Conservation (phyloP, 1,140 invertebrate species). For the Psilanteris sp. region DNA sequence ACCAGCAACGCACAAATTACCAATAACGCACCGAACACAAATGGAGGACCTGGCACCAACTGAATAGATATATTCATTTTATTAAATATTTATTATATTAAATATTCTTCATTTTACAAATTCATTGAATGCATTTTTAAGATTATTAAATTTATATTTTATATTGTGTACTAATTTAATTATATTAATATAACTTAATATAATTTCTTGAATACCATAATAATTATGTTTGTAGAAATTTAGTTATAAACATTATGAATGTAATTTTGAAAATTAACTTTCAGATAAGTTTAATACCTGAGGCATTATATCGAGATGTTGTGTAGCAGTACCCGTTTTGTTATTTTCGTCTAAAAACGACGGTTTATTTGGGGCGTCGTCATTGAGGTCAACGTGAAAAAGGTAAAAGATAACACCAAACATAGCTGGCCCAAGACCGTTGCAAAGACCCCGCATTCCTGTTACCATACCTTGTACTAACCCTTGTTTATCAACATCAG, state of each 20-base stretch:
- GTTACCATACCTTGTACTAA: constrained; percentile 99
- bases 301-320: constrained; percentile 80
- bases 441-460: constrained; percentile 94
- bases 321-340: constrained; percentile 76
- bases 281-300: constrained; percentile 77
- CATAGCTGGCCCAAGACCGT: constrained; percentile 89
- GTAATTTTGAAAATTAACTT: no score
- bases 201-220: no score
- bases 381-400: constrained; percentile 98
- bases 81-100: background rate
- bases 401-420: constrained; percentile 99
- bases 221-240: no score
- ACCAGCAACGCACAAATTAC: constrained; percentile 97
- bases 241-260: no score
- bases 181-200: no score
- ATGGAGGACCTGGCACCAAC: constrained; percentile 98
- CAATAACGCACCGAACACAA: constrained; percentile 97
- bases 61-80: constrained; percentile 72
- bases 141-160: no score
- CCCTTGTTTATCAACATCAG: constrained; percentile 97
- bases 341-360: constrained; percentile 76
- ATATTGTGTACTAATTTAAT: no score
- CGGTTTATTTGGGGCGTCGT: constrained; percentile 80
- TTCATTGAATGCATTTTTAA: no score
- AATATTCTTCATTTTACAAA: no score